Conservation (phyloP, 37 sponge, comb jelly and placozoan species). For the Haliclona indistincta region DNA sequence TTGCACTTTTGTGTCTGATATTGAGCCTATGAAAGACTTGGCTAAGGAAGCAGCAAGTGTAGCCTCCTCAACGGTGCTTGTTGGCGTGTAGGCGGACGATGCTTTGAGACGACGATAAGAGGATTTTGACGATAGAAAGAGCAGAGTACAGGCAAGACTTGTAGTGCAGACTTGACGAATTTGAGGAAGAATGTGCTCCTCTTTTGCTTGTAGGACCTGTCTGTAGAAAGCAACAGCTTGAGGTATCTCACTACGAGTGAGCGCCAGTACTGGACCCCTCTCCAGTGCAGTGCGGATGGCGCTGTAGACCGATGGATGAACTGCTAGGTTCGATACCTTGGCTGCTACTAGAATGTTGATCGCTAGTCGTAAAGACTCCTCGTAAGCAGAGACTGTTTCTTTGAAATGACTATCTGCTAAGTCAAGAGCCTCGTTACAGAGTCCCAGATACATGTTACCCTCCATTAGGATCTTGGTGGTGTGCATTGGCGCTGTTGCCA, state of each 20-base stretch:
- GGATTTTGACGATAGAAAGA: constrained; percentile 32
- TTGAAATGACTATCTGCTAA: neutral
- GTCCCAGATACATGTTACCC: constrained; percentile 32
- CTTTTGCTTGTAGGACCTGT: constrained; percentile 23
- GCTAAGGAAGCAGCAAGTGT: constrained; percentile 32
- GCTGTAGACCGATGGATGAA: constrained; percentile 42
- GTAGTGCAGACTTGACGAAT: constrained; percentile 31
- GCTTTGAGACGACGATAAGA: constrained; percentile 8
- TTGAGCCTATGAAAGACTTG: constrained; percentile 32
- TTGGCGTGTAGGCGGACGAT: constrained; percentile 21
- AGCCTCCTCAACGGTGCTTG: constrained; percentile 32
- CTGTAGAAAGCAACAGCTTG: constrained; percentile 36
- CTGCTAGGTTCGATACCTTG: neutral
- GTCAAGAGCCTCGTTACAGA: constrained; percentile 23
- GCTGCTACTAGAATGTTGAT: constrained; percentile 7
- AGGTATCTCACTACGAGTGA: constrained; percentile 7
- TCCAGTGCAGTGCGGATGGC: constrained; percentile 15
- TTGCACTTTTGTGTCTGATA: constrained; percentile 18
- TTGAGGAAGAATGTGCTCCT: constrained; percentile 29
- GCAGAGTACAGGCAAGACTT: constrained; percentile 39
- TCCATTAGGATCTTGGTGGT: constrained; percentile 54
- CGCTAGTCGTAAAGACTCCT: constrained; percentile 28
- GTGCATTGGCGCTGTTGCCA: constrained; percentile 25
- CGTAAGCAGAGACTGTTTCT: constrained; percentile 45
- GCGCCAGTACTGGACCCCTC: constrained; percentile 33